These are phyloP conservation scores for Caloenas nicobarica DNA, from an alignment of 2,113 vertebrate species.

Conservation along the genomic window DNA sequence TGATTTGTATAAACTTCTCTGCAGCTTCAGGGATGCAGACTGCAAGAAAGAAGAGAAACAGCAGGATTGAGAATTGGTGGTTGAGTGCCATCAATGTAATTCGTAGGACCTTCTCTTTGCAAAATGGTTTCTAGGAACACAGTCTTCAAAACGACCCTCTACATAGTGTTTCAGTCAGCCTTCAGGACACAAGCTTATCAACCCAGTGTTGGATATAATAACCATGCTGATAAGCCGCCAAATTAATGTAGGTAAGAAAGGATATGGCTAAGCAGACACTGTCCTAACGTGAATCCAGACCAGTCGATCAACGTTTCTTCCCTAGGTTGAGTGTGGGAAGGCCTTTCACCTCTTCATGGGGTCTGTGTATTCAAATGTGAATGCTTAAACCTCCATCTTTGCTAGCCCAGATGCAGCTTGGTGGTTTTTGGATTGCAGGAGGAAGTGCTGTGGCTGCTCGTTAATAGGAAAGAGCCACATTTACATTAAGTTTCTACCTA, in stretches of 20 bases:
- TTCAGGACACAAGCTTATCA: not conserved
- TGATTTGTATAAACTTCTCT: not conserved
- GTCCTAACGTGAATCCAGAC: not conserved
- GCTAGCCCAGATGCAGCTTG: not conserved
- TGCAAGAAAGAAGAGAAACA: not conserved
- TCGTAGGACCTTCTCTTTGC: not conserved
- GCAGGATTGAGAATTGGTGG: not conserved
- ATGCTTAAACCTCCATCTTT: not conserved
- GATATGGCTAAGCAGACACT: not conserved
- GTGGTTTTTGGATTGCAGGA: not conserved
- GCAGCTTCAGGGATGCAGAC: not conserved
- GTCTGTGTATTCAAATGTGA: not conserved
- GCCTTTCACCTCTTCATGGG: not conserved
- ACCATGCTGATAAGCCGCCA: not conserved
- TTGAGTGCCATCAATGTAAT: accelerated
- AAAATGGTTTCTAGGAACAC: not conserved
- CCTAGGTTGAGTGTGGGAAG: not conserved
- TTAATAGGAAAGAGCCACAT: not conserved
- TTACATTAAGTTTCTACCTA: not conserved
- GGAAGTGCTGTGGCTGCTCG: not conserved
- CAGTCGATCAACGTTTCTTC: not conserved
- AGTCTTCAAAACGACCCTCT: not conserved
- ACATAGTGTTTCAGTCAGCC: not conserved
- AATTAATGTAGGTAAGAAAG: not conserved
- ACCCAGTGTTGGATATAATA: not conserved